Base-by-base conservation (phyloP, 1,140 invertebrate genomes). In the Hyposmocoma kahamanoa region DNA sequence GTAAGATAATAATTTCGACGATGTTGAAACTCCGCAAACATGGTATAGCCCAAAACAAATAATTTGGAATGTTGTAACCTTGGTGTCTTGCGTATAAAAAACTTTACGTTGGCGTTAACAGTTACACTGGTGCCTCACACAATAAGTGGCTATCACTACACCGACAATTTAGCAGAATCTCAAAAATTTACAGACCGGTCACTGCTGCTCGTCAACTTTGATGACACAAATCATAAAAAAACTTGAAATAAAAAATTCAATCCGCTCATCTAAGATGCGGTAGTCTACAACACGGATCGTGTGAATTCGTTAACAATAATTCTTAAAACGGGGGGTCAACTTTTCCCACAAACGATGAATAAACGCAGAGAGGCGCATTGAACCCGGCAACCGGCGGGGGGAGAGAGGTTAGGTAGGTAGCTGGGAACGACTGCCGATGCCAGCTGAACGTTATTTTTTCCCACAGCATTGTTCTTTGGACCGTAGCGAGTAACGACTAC, bases 371-470 rank as follows among this genome's bases (percentile, higher is more conserved):
- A 78, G 81, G 81, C 81, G 71, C 81, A 78, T 78, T 85, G 81
- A 85, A 85, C 81, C 77, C 81, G 71, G 79, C 67, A 77, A 72
- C 71, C 67, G 75, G 72, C 64, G 79, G 72, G 81, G 79, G 67
- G 79, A 78, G 77, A 59, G 75, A 57, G 64, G 67, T 63, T 64
- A 59, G 67, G 77, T 80, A 83, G 81, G 79, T 85, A 81, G 79
- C 79, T 85, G 82, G 82, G 82, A 85, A 85, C 82, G 76, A 80
- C 68, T 71, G 77, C 69, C 76, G 79, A 76, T 80, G 79, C 79
- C 82, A 85, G 82, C 79, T 85, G 82, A 82, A 85, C 82, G 82
- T 85, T 85, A 85, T 85, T 85, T 85, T 85, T 85, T 85, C 79
- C 82, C 82, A 85, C 82, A 85, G 79, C 82, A 85, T 85, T 85